phyloP scores from a whole-genome alignment of 2,797 vertebrate species.

The Buphagus erythrorhynchus region DNA sequence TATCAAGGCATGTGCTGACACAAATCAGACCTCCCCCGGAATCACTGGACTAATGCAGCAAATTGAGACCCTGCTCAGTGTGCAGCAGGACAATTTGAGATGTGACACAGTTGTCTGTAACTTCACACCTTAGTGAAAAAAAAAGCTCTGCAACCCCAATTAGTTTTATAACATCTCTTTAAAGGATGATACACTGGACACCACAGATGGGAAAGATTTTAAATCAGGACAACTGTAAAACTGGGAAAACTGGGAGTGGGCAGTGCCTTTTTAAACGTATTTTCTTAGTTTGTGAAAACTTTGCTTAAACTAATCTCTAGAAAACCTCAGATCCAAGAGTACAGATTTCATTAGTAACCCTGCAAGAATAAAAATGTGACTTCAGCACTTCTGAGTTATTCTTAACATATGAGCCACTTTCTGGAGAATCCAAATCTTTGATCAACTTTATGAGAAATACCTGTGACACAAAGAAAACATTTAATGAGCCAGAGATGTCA shows the following conservation, averaged over 20 bases:
- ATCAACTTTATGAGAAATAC: slow-evolving; percentile 60
- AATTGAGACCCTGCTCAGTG: rapidly evolving
- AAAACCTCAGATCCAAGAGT: background rate
- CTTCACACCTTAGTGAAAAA: background rate
- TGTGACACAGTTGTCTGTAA: background rate
- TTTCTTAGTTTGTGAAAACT: background rate
- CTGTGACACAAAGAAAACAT: slow-evolving; percentile 53
- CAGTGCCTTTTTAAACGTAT: background rate
- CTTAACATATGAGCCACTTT: slow-evolving; percentile 39
- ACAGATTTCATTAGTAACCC: background rate
- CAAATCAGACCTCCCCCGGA: background rate
- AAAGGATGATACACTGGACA: background rate
- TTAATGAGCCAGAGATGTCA: slow-evolving; percentile 46
- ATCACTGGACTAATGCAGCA: background rate
- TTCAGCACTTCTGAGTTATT: slow-evolving; percentile 52
- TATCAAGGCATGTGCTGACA: background rate
- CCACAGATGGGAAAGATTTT: background rate
- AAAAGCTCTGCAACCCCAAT: background rate
- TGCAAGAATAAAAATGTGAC: slow-evolving; percentile 22
- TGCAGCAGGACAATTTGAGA: background rate
- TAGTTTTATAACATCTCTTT: background rate
- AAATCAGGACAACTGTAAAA: background rate
- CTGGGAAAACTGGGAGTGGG: background rate
- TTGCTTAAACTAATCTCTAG: background rate
- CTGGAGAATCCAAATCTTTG: slow-evolving; percentile 42